phyloP scores from a whole-genome alignment of 2,888 invertebrate genomes.

The Acronicta psi region DNA sequence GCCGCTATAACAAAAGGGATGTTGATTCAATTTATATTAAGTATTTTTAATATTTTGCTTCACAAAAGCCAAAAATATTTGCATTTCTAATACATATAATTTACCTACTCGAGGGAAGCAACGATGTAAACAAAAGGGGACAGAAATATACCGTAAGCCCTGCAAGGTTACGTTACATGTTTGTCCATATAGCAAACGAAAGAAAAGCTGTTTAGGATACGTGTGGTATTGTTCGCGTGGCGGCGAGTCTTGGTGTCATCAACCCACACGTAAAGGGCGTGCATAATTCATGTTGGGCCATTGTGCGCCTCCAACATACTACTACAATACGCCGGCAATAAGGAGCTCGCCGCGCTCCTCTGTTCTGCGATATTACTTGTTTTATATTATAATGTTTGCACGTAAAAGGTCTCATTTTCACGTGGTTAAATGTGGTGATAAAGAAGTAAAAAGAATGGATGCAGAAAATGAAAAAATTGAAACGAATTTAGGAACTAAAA shows the following conservation, averaged over 20 bases:
- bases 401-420: too few species aligned
- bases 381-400: constrained; percentile 35
- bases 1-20: background rate
- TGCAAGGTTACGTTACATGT: constrained; percentile 34
- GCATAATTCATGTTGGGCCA: constrained; percentile 79
- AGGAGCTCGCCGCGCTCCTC: constrained; percentile 48
- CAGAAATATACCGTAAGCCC: constrained; percentile 39
- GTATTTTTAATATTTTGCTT: too few species aligned
- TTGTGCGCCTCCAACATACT: constrained; percentile 68
- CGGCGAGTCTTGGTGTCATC: constrained; percentile 68
- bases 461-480: too few species aligned
- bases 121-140: constrained; percentile 2
- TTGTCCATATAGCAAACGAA: constrained; percentile 61
- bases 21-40: too few species aligned
- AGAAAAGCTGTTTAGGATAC: constrained; percentile 58
- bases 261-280: constrained; percentile 74
- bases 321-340: constrained; percentile 50
- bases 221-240: constrained; percentile 59
- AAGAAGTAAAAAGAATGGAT: too few species aligned
- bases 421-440: too few species aligned
- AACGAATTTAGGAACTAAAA: too few species aligned
- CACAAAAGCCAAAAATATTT: background rate
- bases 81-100: background rate
- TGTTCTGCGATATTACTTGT: constrained; percentile 20
- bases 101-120: background rate